Conservation (phyloP, 53 echinoderm and acorn worm genomes). For the Pentamera pediparva region DNA sequence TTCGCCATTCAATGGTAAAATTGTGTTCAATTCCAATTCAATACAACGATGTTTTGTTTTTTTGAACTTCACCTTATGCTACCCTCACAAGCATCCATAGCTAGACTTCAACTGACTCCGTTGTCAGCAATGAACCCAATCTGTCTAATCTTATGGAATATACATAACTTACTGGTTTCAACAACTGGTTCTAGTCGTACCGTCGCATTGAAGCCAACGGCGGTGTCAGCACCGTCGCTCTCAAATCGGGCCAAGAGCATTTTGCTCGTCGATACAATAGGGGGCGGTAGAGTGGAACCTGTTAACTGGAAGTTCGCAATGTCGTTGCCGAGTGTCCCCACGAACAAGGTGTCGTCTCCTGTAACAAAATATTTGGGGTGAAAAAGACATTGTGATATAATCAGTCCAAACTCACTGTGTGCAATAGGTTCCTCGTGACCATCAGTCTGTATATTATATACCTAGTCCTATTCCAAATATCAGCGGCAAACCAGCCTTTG, state of each 20-base stretch:
- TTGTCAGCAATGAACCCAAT: too few species aligned
- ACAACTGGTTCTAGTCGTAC: neutral
- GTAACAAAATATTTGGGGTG: too few species aligned
- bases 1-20: too few species aligned
- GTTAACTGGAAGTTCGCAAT: neutral
- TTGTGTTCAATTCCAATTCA: neutral
- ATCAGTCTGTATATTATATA: too few species aligned
- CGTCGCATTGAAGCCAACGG: neutral
- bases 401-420: too few species aligned
- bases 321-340: neutral
- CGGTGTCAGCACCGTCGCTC: neutral
- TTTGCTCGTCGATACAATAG: neutral
- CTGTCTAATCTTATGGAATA: neutral
- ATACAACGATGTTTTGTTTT: neutral
- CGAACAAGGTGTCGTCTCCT: neutral
- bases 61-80: too few species aligned
- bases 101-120: too few species aligned
- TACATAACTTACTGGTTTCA: neutral
- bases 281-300: neutral
- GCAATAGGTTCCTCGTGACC: too few species aligned
- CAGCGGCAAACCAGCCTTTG: too few species aligned
- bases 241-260: neutral
- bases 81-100: too few species aligned
- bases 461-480: too few species aligned
- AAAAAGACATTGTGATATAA: too few species aligned